Evolutionary conservation across 2,888 invertebrate genomes (phyloP), one percentile per base, ranked within the genome.

Genomic region (Pilophorus perplexus): DNA sequence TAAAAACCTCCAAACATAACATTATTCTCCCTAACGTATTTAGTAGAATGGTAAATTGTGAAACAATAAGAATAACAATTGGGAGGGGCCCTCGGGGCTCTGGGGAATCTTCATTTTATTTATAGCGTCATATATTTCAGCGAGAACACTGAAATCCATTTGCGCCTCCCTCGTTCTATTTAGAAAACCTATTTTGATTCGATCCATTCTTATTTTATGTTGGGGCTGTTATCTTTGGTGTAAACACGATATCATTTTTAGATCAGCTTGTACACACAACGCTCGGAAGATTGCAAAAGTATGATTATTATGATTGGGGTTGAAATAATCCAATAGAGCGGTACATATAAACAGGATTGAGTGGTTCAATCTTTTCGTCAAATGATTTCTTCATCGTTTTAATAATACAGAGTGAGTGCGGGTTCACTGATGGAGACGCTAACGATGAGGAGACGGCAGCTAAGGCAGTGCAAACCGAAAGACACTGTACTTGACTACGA

Each of bases 11-110:
- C 40, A 66, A 66, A 66, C 66, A 66, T 46, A 66, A 66, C 66
- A 66, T 66, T 59, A 66, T 57, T 66, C 66, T 57, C 42, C 46
- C 46, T 66, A 66, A 59, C 46, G 66, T 66, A 66, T 66, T 66
- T 66, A 42, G 16, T 37, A 23, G 18, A 66, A 46, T 42, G 54
- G 66, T 59, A 59, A 66, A 54, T 66, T 66, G 66, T 66, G 33
- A 59, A 66, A 59, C 66, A 66, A 66, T 66, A 66, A 66, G 25
- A 66, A 66, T 38, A 66, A 66, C 66, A 66, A 66, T 40, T 46
- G 66, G 37, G 33, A 44, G n/a, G n/a, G 40, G 22, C n/a, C 12
- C 59, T 42, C 22, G 59, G 48, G 23, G 50, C 38, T 59, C 66
- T 66, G 66, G 46, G 22, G 20, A 46, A 48, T 66, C 46, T 59